Percentiles rank a stretch among this genome's conserved stretches.
Conservation (phyloP, 2,888 invertebrate species). For the Cecidostiba fungosa region DNA sequence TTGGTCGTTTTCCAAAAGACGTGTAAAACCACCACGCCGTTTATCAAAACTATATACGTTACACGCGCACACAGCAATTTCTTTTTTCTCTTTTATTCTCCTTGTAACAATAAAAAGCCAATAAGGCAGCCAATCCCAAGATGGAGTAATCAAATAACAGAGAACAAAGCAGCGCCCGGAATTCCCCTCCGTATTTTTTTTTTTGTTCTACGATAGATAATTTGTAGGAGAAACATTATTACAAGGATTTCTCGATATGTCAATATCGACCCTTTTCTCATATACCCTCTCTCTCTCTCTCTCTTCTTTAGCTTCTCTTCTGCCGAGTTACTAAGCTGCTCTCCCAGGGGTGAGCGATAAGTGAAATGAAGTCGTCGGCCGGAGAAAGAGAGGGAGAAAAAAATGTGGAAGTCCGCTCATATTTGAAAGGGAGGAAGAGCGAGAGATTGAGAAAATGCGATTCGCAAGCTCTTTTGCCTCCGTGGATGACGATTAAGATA, state of each 20-base stretch:
- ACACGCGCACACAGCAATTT: not conserved
- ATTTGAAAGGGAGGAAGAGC: slow-evolving; percentile 47
- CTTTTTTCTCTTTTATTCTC: not conserved
- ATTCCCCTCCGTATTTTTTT: not conserved
- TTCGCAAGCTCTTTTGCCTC: slow-evolving; percentile 49
- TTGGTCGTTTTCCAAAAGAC: slow-evolving; percentile 3
- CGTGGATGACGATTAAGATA: slow-evolving; percentile 59
- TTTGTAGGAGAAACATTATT: slow-evolving; percentile 56
- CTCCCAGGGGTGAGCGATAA: slow-evolving; percentile 63
- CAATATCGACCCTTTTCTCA: slow-evolving; percentile 55
- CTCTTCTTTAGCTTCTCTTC: not conserved
- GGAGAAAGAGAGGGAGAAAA: slow-evolving; percentile 26
- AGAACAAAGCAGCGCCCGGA: not conserved
- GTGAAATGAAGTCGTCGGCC: slow-evolving; percentile 64
- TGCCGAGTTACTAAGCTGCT: slow-evolving; percentile 49
- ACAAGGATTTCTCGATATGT: slow-evolving; percentile 56
- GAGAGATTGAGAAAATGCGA: slow-evolving; percentile 51
- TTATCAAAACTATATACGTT: slow-evolving; percentile 2
- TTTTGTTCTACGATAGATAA: slow-evolving; percentile 14
- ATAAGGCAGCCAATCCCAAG: not conserved
- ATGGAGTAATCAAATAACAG: not conserved
- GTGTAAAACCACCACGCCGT: not conserved
- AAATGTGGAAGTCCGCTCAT: slow-evolving; percentile 47
- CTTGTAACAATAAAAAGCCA: not conserved
- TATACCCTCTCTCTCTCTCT: slow-evolving; percentile 19